Evolutionary conservation across 2,888 invertebrate species (phyloP).

Genomic region (Ornithoptera priamus): DNA sequence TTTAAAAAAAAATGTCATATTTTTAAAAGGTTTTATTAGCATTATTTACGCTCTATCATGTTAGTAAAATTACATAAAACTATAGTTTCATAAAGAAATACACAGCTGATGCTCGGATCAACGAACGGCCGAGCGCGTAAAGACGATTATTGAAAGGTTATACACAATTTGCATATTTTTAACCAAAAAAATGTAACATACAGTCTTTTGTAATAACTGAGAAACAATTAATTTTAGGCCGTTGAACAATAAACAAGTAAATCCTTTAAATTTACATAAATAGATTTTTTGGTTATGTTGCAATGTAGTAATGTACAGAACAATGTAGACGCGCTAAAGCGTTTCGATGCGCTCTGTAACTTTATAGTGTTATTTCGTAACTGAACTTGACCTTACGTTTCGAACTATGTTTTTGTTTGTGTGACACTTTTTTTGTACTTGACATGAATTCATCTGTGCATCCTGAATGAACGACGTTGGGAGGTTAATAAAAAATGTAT

Average conservation of each 20-base stretch:
- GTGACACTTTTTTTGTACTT: constrained; percentile 23
- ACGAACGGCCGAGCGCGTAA: no score
- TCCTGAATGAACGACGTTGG: not conserved
- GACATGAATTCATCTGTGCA: constrained; percentile 18
- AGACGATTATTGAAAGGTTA: no score
- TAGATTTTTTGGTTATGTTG: constrained; percentile 2
- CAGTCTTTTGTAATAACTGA: not conserved
- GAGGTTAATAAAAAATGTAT: not conserved
- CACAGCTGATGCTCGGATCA: no score
- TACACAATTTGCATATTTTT: no score
- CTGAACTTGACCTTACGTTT: constrained; percentile 25
- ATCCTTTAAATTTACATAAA: not conserved
- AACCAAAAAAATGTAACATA: no score
- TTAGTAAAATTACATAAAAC: no score
- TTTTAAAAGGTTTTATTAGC: no score
- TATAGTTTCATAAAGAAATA: no score
- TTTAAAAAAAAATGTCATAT: no score
- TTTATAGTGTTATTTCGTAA: constrained; percentile 23
- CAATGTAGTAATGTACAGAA: constrained; percentile 19
- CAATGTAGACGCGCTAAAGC: constrained; percentile 18
- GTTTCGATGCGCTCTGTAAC: constrained; percentile 27
- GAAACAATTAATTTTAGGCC: not conserved
- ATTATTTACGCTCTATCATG: no score
- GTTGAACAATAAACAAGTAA: not conserved
- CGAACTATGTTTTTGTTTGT: constrained; percentile 16